Conservation (phyloP, 2,797 vertebrate species). For the Cuniculus paca region DNA sequence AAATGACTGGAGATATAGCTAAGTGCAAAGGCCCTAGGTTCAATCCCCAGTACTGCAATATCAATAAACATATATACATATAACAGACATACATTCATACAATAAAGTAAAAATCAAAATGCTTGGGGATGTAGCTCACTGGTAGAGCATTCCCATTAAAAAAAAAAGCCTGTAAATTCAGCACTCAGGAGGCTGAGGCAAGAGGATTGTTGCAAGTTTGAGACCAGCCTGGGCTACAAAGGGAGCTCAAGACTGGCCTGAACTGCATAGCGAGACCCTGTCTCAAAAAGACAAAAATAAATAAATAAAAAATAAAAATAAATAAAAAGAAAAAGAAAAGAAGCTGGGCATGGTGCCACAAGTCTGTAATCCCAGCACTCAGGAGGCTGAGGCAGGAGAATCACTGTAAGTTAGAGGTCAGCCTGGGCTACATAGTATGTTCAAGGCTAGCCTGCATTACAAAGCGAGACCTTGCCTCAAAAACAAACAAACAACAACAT, state of each 20-base stretch:
- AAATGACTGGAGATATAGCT: background rate
- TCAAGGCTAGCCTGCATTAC: background rate
- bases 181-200: background rate
- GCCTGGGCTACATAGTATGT: background rate
- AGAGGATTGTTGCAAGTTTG: background rate
- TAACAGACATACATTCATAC: background rate
- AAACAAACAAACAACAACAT: too few relatives aligned
- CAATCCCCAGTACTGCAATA: background rate
- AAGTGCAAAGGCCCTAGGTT: background rate
- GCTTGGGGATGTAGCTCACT: background rate
- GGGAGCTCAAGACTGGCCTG: background rate
- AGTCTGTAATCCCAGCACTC: background rate
- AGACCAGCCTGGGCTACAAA: background rate
- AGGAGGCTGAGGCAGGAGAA: background rate
- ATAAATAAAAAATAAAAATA: background rate
- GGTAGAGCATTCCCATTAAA: background rate
- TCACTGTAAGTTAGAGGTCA: background rate
- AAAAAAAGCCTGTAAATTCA: background rate
- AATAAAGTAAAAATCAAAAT: background rate
- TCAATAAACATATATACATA: background rate
- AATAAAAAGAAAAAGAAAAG: background rate
- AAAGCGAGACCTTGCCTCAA: background rate
- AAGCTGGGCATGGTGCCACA: background rate
- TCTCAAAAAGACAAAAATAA: background rate
- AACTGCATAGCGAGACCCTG: background rate